Evolutionary conservation across 2,888 invertebrate genomes (phyloP).

Genomic region (Aleiodes leptofemur): DNA sequence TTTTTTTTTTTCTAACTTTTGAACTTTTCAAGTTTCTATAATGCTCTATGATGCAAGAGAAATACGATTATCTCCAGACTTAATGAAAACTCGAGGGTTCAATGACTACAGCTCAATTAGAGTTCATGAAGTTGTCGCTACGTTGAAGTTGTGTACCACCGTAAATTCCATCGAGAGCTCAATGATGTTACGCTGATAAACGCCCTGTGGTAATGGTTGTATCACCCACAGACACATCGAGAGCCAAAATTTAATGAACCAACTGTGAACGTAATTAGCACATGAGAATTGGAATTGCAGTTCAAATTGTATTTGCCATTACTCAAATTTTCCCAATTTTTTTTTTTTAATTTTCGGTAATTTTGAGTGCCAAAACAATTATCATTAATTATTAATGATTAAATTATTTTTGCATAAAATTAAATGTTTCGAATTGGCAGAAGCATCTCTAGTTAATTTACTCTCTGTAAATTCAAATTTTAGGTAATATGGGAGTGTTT

Average conservation of each 20-base stretch:
- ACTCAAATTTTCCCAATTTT: not conserved
- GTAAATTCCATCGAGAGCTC: conserved; percentile 14
- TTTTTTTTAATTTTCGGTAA: not conserved
- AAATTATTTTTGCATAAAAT: not conserved
- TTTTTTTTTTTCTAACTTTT: too few species aligned
- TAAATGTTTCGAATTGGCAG: conserved; percentile 1
- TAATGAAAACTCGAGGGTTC: conserved; percentile 20
- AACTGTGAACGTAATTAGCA: conserved; percentile 31
- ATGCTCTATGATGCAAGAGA: not conserved
- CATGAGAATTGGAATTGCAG: conserved; percentile 9
- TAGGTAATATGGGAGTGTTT: conserved; percentile 9
- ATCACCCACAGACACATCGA: conserved; percentile 27
- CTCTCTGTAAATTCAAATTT: conserved; percentile 1
- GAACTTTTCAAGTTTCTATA: not conserved
- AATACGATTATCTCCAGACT: conserved; percentile 2
- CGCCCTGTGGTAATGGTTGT: conserved; percentile 34
- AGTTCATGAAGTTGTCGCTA: conserved; percentile 18
- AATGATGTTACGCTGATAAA: conserved; percentile 42
- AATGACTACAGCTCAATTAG: conserved; percentile 15
- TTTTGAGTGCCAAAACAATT: not conserved
- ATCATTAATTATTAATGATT: not conserved
- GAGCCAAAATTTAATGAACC: conserved; percentile 37
- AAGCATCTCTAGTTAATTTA: conserved; percentile 1
- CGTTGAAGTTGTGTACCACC: not conserved
- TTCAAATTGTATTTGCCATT: conserved; percentile 9